Base-by-base conservation (phyloP, 2,113 vertebrate species). In the Labeo rohita region DNA sequence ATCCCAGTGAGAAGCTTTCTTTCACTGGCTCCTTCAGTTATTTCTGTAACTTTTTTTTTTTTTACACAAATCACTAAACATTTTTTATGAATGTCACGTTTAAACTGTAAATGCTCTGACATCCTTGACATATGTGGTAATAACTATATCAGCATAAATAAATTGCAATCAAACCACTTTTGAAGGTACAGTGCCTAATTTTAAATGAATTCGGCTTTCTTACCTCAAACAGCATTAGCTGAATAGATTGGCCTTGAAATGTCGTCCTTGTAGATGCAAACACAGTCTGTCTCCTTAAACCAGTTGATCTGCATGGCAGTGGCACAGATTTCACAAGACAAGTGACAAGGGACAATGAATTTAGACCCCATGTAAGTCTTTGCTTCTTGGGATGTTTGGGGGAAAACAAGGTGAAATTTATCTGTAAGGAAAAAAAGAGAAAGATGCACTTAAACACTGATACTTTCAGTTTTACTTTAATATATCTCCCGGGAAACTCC, bases 261-360 rank as follows among this genome's bases (percentile, higher is more conserved):
- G 72, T 8, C 8, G 11, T 80, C 63, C 21, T 80, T 23, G 59
- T 47, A 80, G 4, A 45, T 1, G 6, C 78, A 80, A 43, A 63
- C 78, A 15, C 56, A 63, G 3, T 45, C 78, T 15, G 56, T 80
- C 6, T 80, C 56, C 21, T 80, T 80, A 47, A 80, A 80, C 78
- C 78, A 80, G 9, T 47, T 80, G 21, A 80, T 80, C 39, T 80
- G 36, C 39, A 16, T 47, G n/a, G 6, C 52, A 12, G 3, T 23
- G 59, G 21, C 56, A 45, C 39, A 43, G 10, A 47, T 15, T 80
- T 47, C 78, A 63, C 39, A 21, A 23, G 78, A 28, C 56, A 28
- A 61, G 78, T 16, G 43, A 63, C 78, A 63, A 15, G 78, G 56
- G 23, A 80, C 21, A 23, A 6, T 16, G 11, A 63, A 8, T 47